Evolutionary conservation across 2,888 invertebrate genomes (phyloP).

Genomic region (Siphlonurus alternatus): DNA sequence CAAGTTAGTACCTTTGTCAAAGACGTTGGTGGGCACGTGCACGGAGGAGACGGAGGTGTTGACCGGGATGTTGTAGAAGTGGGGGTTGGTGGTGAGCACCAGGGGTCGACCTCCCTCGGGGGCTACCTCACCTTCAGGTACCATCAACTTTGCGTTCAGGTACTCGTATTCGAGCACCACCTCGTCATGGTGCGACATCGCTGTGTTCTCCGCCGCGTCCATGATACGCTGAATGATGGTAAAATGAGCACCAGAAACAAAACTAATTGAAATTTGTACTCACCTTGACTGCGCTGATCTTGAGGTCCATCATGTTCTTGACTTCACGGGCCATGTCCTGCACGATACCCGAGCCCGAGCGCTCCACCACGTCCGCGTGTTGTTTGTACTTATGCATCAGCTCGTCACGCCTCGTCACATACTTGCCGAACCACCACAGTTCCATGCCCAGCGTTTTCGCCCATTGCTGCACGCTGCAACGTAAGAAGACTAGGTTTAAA

Average conservation of each 20-base stretch:
- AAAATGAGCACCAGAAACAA: not conserved
- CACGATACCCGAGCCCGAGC: conserved; percentile 61
- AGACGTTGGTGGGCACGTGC: conserved; percentile 92
- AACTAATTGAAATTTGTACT: conserved; percentile 16
- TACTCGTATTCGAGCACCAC: conserved; percentile 21
- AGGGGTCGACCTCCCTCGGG: conserved; percentile 34
- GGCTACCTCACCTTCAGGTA: conserved; percentile 30
- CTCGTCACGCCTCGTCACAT: conserved; percentile 60
- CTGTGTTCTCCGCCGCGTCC: conserved; percentile 72
- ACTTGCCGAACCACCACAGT: conserved; percentile 61
- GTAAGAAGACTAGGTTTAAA: conserved; percentile 10
- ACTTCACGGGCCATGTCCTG: conserved; percentile 72
- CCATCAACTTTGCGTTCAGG: conserved; percentile 22
- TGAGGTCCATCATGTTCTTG: conserved; percentile 72
- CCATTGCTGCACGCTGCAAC: conserved; percentile 7
- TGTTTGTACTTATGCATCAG: conserved; percentile 34
- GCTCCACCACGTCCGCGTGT: conserved; percentile 53
- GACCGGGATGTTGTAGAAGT: conserved; percentile 61
- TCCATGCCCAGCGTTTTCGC: conserved; percentile 44
- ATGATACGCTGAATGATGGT: conserved; percentile 49
- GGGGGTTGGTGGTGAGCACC: conserved; percentile 46
- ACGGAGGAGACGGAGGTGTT: conserved; percentile 72
- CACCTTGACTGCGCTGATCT: conserved; percentile 72
- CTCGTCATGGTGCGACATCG: conserved; percentile 34
- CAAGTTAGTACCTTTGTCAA: conserved; percentile 52